phyloP scores from a whole-genome alignment of 2,113 vertebrate species.

The Platanista minor region DNA sequence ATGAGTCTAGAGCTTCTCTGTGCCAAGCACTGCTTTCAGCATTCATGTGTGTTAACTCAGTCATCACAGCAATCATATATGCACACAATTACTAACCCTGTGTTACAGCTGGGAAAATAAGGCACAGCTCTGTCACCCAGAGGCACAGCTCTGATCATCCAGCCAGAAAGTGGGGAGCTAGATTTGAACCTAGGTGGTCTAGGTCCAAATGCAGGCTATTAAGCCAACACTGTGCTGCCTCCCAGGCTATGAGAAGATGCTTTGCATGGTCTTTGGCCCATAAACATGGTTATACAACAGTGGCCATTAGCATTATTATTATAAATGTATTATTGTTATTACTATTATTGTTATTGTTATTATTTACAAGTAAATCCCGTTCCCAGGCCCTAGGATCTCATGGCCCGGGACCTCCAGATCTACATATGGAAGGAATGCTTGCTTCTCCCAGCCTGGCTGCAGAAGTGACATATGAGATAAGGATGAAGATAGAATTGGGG shows the following conservation, averaged over 20 bases:
- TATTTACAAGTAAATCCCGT: not conserved
- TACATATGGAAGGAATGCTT: not conserved
- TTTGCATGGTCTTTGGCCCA: not conserved
- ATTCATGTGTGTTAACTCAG: not conserved
- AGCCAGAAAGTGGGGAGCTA: not conserved
- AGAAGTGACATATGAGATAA: not conserved
- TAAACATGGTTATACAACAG: too few species aligned
- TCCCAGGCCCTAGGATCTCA: not conserved
- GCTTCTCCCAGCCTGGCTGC: not conserved
- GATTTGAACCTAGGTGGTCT: not conserved
- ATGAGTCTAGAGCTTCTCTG: not conserved
- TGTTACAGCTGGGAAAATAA: not conserved
- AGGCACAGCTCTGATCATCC: not conserved
- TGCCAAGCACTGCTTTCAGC: not conserved
- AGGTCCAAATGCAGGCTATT: not conserved
- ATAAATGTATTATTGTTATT: not conserved
- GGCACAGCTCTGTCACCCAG: not conserved
- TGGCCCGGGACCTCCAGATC: not conserved
- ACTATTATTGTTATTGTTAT: not conserved
- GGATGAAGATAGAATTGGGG: not conserved
- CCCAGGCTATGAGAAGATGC: not conserved
- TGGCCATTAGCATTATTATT: too few species aligned
- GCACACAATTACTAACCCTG: too few species aligned
- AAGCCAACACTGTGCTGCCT: not conserved
- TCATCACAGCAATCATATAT: not conserved